Evolutionary conservation across 2,888 invertebrate genomes (phyloP), one percentile per base, ranked within the genome.

Genomic region (Noctua pronuba): DNA sequence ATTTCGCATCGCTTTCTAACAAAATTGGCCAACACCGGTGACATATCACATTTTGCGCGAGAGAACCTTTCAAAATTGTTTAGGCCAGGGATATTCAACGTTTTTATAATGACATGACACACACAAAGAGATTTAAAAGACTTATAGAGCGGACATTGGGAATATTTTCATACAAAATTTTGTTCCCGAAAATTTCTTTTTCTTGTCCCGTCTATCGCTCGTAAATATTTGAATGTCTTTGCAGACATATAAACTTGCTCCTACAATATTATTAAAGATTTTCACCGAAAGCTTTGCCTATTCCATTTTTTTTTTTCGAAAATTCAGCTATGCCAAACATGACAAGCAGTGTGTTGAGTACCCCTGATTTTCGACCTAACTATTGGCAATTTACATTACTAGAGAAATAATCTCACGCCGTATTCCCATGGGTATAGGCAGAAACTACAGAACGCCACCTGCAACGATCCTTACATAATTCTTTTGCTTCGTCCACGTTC

Each of bases 61-160:
- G 38, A 78, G 80, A 65, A 24, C 24, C 64, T 1, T 62, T 31
- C 24, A n/a, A 69, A 46, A 46, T n/a, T 16, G 10, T 52, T 68
- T 58, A 35, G 21, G 69, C 28, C 69, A 80, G 65, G 62, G 81
- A 41, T 75, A 58, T 38, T 66, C 49, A 68, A 84, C 35, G 35
- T 55, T 73, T 70, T 55, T 24, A 6, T 4, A 31, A 35, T 13
- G 62, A 62, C 62, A 46, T 55, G 11, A 82, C n/a, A 75, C 16
- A 35, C 16, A 58, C 44, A 44, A 44, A 44, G 49, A 49, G 49
- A 49, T 49, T 24, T 49, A 24, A 49, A 10, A 49, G 49, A 49
- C 49, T 24, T 49, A 49, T 8, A 21, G 21, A 24, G 49, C 24
- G 24, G 8, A 49, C 10, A 49, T 49, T 49, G 24, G 24, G 24